Evolutionary conservation across 2,888 invertebrate genomes (phyloP).

Genomic region (Drosophila colorata): DNA sequence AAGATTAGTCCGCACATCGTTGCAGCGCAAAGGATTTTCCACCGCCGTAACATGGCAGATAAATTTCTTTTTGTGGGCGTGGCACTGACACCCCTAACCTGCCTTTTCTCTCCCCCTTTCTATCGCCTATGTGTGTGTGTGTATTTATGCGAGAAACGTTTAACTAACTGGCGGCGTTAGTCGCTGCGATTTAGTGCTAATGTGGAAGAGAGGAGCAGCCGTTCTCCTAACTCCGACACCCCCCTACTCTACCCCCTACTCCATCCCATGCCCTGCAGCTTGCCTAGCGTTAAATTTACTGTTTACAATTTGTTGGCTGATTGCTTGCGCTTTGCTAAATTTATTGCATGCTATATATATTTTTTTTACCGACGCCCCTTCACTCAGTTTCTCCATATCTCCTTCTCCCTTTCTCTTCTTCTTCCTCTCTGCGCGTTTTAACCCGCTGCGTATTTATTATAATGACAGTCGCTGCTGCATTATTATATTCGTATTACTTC

Average conservation of each 20-base stretch:
- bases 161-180: conserved; percentile 78
- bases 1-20: conserved; percentile 66
- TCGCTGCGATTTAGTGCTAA: conserved; percentile 76
- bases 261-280: conserved; percentile 30
- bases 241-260: neutral
- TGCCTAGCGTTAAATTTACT: conserved; percentile 63
- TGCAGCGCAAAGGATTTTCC: conserved; percentile 26
- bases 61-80: conserved; percentile 65
- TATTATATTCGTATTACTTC: conserved; percentile 68
- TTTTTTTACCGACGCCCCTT: conserved; percentile 11
- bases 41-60: conserved; percentile 39
- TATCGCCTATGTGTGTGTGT: conserved; percentile 15
- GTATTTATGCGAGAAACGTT: conserved; percentile 73
- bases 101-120: too few species aligned
- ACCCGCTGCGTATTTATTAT: conserved; percentile 67
- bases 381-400: neutral
- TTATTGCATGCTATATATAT: conserved; percentile 72
- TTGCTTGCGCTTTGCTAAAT: conserved; percentile 74
- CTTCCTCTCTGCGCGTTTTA: conserved; percentile 2
- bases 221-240: neutral
- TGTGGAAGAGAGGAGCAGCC: conserved; percentile 50
- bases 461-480: conserved; percentile 60
- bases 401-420: too few species aligned
- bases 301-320: conserved; percentile 78
- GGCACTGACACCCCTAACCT: neutral